Percentiles rank a stretch among this genome's conserved stretches.
phyloP scores from a whole-genome alignment of 2,797 vertebrate genomes.

The Enteromius paludinosus region DNA sequence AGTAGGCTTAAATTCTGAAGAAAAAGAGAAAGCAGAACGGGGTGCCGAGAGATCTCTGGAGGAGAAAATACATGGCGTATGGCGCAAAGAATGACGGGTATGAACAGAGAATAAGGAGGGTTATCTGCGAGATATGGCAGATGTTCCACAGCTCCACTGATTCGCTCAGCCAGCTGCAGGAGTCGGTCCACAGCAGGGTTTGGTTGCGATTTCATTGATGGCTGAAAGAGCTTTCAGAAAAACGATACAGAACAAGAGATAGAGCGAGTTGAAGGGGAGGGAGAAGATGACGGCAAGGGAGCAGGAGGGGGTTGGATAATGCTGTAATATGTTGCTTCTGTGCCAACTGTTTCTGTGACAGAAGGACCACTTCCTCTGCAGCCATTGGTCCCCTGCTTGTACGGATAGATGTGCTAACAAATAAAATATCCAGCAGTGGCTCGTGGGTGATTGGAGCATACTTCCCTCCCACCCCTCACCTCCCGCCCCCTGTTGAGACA shows the following conservation, averaged over 20 bases:
- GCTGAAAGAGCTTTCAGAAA: constrained; percentile 44
- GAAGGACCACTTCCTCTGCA: constrained; percentile 77
- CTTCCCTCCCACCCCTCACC: constrained; percentile 51
- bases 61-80: not conserved
- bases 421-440: constrained; percentile 65
- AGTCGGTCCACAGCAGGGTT: constrained; percentile 28
- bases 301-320: constrained; percentile 77
- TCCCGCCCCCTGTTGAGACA: constrained; percentile 17
- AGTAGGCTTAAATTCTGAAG: constrained; percentile 59
- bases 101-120: not conserved
- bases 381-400: constrained; percentile 73
- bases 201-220: constrained; percentile 80
- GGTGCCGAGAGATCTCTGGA: not conserved
- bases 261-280: constrained; percentile 62
- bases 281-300: constrained; percentile 76
- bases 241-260: constrained; percentile 46
- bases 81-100: not conserved
- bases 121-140: constrained; percentile 41
- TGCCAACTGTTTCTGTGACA: constrained; percentile 85
- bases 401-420: constrained; percentile 70
- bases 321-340: constrained; percentile 84
- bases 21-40: constrained; percentile 34
- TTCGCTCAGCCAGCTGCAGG: constrained; percentile 16
- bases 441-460: constrained; percentile 30
- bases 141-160: constrained; percentile 43